Evolutionary conservation across 2,797 vertebrate genomes (phyloP).

Genomic region (Propithecus deckenii): DNA sequence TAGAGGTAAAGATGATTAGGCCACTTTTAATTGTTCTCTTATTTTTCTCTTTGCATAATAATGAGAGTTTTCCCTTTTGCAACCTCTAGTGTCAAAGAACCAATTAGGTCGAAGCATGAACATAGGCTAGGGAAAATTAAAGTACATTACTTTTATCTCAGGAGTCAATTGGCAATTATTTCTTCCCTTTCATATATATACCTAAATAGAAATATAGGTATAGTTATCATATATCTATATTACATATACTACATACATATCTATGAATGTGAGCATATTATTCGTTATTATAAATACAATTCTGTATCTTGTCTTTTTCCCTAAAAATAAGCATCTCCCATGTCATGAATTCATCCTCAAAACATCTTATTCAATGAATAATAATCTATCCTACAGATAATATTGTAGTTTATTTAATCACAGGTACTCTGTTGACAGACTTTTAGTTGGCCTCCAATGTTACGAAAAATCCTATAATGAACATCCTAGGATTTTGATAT

Average conservation of each 20-base stretch:
- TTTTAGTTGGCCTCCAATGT: background rate
- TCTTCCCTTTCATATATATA: background rate
- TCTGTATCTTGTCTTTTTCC: background rate
- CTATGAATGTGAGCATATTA: background rate
- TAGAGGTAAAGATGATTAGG: background rate
- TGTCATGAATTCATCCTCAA: background rate
- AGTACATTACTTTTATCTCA: background rate
- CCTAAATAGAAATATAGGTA: background rate
- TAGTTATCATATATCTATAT: background rate
- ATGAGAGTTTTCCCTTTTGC: background rate
- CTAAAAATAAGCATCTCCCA: background rate
- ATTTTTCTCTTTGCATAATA: background rate
- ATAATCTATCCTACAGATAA: background rate
- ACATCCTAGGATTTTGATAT: background rate
- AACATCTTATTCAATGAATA: background rate
- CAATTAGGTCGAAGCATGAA: background rate
- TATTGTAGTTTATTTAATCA: background rate
- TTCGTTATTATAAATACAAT: background rate
- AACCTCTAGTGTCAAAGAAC: background rate
- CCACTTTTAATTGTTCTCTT: background rate
- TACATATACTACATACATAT: background rate
- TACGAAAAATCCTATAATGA: background rate
- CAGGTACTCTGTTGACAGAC: background rate
- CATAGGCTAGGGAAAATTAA: background rate
- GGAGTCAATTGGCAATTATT: background rate